Conservation (phyloP, 2,113 vertebrate genomes). For the Oryctolagus cuniculus region mOryCun1.1 NC_091451.1:46376501-46377000, state of each 20-base stretch:
- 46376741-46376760: not conserved
- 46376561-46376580: accelerated
- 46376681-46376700: accelerated
- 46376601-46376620: too few relatives aligned
- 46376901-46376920: not conserved
- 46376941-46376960: not conserved
- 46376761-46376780: not conserved
- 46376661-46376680: not conserved
- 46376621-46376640: accelerated
- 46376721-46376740: accelerated
- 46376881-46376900: too few relatives aligned
- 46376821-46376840: too few relatives aligned
- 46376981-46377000: not conserved
- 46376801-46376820: too few relatives aligned
- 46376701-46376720: not conserved
- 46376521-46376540: too few relatives aligned
- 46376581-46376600: accelerated
- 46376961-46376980: too few relatives aligned
- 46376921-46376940: not conserved
- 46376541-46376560: not conserved
- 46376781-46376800: accelerated
- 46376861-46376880: too few relatives aligned
- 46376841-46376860: too few relatives aligned
- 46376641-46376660: not conserved
- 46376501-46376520: not conserved